Conservation (phyloP, 2,113 vertebrate genomes). For the Lagopus muta region DNA sequence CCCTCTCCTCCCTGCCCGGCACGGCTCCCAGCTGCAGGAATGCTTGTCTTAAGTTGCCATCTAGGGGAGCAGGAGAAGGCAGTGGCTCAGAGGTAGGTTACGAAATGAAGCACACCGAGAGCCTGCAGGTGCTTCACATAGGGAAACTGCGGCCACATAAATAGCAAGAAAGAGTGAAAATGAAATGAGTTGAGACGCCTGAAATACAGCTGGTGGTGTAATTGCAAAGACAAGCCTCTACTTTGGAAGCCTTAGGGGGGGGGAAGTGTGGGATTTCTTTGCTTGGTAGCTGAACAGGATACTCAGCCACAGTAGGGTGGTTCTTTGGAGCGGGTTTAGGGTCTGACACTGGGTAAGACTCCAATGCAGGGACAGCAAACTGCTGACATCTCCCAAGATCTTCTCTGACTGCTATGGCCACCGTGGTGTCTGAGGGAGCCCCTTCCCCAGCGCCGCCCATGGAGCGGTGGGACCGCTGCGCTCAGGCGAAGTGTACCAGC, state of each 20-base stretch:
- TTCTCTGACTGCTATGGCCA: not conserved
- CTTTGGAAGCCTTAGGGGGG: not conserved
- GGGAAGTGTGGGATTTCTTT: not conserved
- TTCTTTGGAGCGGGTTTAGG: not conserved
- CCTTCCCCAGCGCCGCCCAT: not conserved
- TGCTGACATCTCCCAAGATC: not conserved
- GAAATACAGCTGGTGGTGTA: not conserved
- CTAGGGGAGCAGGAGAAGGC: constrained; percentile 51
- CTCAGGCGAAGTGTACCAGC: fast-evolving
- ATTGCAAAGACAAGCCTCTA: not conserved
- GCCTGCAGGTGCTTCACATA: not conserved
- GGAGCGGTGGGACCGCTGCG: fast-evolving
- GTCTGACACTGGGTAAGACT: not conserved
- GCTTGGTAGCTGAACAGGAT: not conserved
- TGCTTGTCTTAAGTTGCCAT: constrained; percentile 57
- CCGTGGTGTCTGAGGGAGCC: not conserved
- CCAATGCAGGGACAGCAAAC: not conserved
- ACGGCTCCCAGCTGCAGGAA: not conserved
- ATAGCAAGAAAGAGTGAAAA: not conserved
- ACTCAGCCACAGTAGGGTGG: not conserved
- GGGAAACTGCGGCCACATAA: not conserved
- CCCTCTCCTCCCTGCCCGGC: not conserved
- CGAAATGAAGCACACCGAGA: not conserved
- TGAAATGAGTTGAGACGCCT: not conserved
- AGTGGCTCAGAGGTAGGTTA: not conserved